Evolutionary conservation across 2,113 vertebrate species (phyloP).

Genomic region (Pteropus alecto): DNA sequence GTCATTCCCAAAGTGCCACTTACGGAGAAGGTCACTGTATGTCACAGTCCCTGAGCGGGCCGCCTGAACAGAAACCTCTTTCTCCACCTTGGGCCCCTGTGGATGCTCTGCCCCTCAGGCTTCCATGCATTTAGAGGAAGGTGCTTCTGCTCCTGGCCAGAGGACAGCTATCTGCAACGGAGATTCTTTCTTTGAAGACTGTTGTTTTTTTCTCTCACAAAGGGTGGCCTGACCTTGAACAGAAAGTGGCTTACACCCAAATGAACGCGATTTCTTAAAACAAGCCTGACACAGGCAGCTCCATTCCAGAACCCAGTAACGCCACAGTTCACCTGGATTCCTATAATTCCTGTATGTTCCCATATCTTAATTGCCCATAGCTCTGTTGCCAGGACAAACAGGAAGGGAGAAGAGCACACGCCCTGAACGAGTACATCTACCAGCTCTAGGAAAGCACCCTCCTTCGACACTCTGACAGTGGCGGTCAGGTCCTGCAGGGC

Average conservation of each 20-base stretch:
- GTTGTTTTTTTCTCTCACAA: too few species aligned
- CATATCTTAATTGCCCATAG: conserved; percentile 62
- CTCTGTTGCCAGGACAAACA: conserved; percentile 61
- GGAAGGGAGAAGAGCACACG: conserved; percentile 23
- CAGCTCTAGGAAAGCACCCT: conserved; percentile 13
- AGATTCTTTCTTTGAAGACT: background rate
- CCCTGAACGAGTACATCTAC: background rate
- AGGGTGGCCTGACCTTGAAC: background rate
- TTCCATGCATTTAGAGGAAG: background rate
- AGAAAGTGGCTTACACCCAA: background rate
- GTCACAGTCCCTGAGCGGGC: background rate
- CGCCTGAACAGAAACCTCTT: background rate
- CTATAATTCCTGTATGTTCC: conserved; percentile 61
- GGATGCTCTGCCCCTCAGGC: background rate
- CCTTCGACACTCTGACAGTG: background rate
- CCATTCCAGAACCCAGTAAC: background rate
- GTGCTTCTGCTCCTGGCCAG: background rate
- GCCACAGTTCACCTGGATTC: conserved; percentile 51
- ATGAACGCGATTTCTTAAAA: conserved; percentile 29
- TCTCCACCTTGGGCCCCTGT: background rate
- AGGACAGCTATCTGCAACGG: background rate
- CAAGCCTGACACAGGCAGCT: background rate
- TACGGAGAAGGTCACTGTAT: background rate
- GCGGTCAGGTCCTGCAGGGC: background rate
- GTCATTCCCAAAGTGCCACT: background rate